Base-by-base conservation (phyloP, 92 coral and sea anemone genomes). In the Zoanthus gigantus region DNA sequence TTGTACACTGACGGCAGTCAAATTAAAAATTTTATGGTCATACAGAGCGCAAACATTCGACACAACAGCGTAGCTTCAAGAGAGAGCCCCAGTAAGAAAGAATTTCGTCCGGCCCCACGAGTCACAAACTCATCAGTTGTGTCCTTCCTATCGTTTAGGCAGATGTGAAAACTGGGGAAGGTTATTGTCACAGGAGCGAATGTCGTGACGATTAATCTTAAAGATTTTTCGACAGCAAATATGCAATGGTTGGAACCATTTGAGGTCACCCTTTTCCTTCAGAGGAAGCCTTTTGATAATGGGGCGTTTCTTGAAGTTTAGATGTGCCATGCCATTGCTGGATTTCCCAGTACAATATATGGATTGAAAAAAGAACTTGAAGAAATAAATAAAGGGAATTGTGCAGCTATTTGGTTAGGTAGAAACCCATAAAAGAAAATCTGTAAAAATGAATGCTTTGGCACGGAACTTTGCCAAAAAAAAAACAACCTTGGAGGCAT, bases 371-470 rank as follows among this genome's bases (percentile, higher is more conserved):
- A 86, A 23, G 53, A 83, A 91, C 76, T 61, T 79, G 81, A 60
- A 87, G 65, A 52, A 44, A 88, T 23, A 87, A 45, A 75, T 63
- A 47, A 74, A 68, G 56, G 91, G 82, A 42, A 91, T 91, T 9
- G 15, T 58, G 58, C 17, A 10, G 13, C 58, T 88, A 17, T 88
- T 88, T 88, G 65, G 72, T 30, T 87, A 89, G 7, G 66, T 84
- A 14, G 92, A 90, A 68, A 71, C 77, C 57, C 96, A 88, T 76
- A 91, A 92, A n/a, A 88, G 96, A 42, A 93, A 93, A 66, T 72
- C 90, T 15, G 96, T 93, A 48, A 94, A 91, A 72, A 72, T 91
- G 65, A 88, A 91, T 82, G 86, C 94, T 42, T 85, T 93, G 72
- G 94, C 92, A 6, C 17, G 92, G 63, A 91, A 93, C 46, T 71